phyloP scores from a whole-genome alignment of 2,113 vertebrate species.

The Pagrus major region DNA sequence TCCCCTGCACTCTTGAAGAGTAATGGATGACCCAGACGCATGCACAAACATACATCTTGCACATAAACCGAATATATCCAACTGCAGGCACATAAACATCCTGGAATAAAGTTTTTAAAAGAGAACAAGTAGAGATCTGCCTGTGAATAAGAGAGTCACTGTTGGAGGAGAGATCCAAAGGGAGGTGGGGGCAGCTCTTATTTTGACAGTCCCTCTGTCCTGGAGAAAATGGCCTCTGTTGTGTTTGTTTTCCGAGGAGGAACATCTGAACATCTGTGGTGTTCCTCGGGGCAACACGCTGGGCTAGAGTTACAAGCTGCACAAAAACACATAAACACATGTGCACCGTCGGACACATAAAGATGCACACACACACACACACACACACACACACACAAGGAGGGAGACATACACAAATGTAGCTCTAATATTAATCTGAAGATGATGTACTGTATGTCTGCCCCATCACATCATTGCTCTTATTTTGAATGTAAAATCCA shows the following conservation, averaged over 20 bases:
- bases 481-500: conserved; percentile 3
- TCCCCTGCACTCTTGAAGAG: background rate
- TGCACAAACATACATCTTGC: background rate
- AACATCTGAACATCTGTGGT: conserved; percentile 81
- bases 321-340: conserved; percentile 70
- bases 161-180: conserved; percentile 19
- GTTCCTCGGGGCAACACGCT: conserved; percentile 72
- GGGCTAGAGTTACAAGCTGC: conserved; percentile 75
- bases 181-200: conserved; percentile 51
- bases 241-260: conserved; percentile 79
- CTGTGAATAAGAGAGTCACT: conserved; percentile 29
- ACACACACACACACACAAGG: conserved; percentile 18
- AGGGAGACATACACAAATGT: conserved; percentile 1
- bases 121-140: background rate
- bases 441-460: conserved; percentile 9
- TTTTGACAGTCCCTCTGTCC: conserved; percentile 73
- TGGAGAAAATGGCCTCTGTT: conserved; percentile 61
- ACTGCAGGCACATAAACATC: conserved; percentile 12
- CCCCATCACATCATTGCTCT: background rate
- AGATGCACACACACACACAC: conserved; percentile 9
- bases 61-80: background rate
- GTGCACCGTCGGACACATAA: conserved; percentile 42
- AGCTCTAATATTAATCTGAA: conserved; percentile 2
- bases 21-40: conserved; percentile 27
- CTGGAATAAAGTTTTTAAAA: background rate